Evolutionary conservation across 2,797 vertebrate genomes (phyloP), one percentile per base, ranked within the genome.

Genomic region (Loris lydekkerianus): DNA sequence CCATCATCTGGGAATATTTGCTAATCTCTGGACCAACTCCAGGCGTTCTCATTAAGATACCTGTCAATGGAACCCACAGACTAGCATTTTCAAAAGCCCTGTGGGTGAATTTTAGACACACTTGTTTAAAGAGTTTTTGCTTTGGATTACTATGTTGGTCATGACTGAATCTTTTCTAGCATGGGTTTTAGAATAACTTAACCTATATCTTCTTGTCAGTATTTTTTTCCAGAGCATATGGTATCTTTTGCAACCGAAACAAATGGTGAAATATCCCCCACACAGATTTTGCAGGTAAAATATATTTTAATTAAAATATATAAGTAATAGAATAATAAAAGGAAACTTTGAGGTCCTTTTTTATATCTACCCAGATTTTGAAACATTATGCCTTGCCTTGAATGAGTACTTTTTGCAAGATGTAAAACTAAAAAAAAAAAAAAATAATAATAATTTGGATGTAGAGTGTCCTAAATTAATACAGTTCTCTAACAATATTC

Each of bases 141-240:
- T 93, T 72, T 87, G 58, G 18, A 53, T 81, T 84, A 69, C 72
- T 96, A 0, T 73, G 49, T 61, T 86, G 49, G 25, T 94, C 73
- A 49, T 56, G 58, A 65, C 2, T 76, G 53, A 89, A 27, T 73
- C 56, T 92, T 93, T 96, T 31, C 63, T 93, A 76, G 21, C 25
- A 37, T 25, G 27, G 31, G 29, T 93, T 96, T 84, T 97, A 85
- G 69, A 63, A 63, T 95, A 86, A 98, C 94, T 95, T 98, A 87
- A 96, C 85, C 58, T 92, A 21, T 97, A 61, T 97, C 89, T 95
- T 97, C 93, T 95, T 87, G 94, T 96, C 97, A 99, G 99, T 99
- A 98, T 92, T 99, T 99, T 99, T 99, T 99, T 98, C 99, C 99
- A 92, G 99, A 99, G 97, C 98, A 99, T 97, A 99, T 99, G 99